phyloP scores from a whole-genome alignment of 1,140 invertebrate species.

The Neotoxoptera formosana region DNA sequence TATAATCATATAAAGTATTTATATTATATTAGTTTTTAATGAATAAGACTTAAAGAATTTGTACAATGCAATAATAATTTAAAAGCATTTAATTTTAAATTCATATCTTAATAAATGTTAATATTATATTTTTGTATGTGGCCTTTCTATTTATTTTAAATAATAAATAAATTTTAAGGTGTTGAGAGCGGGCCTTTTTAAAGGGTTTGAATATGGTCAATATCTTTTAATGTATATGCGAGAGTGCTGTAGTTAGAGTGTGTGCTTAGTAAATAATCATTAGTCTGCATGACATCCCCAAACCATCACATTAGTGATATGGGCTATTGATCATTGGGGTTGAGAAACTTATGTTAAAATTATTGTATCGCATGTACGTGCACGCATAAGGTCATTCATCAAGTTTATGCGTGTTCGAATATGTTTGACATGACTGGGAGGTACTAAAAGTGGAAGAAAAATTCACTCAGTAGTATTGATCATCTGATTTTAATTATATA shows the following conservation, averaged over 20 bases:
- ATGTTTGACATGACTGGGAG: neutral
- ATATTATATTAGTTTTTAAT: neutral
- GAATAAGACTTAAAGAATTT: neutral
- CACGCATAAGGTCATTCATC: neutral
- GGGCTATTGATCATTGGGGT: neutral
- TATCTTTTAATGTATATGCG: neutral
- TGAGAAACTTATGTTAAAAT: neutral
- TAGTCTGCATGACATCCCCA: neutral
- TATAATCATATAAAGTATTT: neutral
- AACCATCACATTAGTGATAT: neutral
- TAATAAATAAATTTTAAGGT: neutral
- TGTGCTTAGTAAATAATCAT: neutral
- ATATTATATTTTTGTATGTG: neutral
- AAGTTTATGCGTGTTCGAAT: neutral
- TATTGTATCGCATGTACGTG: neutral
- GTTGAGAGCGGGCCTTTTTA: neutral
- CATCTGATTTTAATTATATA: neutral
- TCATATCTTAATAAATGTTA: neutral
- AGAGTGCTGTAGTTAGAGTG: neutral
- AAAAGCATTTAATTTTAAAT: neutral
- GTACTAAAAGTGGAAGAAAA: neutral
- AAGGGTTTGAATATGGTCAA: neutral
- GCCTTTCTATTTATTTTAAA: neutral
- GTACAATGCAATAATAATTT: neutral
- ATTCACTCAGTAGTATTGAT: neutral